Evolutionary conservation across 2,113 vertebrate species (phyloP).

Genomic region (Ictalurus furcatus): DNA sequence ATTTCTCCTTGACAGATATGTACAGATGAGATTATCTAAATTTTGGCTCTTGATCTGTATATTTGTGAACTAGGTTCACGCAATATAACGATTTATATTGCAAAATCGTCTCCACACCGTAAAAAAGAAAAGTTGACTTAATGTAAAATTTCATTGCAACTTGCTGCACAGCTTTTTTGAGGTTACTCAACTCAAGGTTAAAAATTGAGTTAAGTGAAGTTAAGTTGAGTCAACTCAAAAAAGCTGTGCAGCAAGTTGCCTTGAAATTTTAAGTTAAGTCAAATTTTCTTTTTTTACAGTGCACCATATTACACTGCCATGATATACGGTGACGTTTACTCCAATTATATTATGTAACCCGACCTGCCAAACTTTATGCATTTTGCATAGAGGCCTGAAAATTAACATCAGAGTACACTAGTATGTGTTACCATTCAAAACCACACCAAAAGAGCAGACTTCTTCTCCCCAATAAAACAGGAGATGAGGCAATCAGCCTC

Average conservation of each 20-base stretch:
- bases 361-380: not conserved
- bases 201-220: too few relatives aligned
- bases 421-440: not conserved
- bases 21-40: not conserved
- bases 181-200: too few relatives aligned
- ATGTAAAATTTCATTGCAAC: too few relatives aligned
- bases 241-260: too few relatives aligned
- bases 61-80: not conserved
- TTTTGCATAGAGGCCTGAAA: not conserved
- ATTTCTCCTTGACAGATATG: not conserved
- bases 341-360: not conserved
- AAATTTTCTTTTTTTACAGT: too few relatives aligned
- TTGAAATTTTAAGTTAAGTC: too few relatives aligned
- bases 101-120: not conserved
- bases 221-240: too few relatives aligned
- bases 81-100: not conserved
- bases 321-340: not conserved
- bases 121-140: too few relatives aligned
- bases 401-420: not conserved
- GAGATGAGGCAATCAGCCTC: not conserved
- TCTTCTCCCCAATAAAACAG: not conserved
- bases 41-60: not conserved
- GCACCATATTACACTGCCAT: not conserved
- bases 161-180: too few relatives aligned
- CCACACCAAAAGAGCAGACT: not conserved